phyloP scores from a whole-genome alignment of 2,797 vertebrate species.

The Protosalanx chinensis region DNA sequence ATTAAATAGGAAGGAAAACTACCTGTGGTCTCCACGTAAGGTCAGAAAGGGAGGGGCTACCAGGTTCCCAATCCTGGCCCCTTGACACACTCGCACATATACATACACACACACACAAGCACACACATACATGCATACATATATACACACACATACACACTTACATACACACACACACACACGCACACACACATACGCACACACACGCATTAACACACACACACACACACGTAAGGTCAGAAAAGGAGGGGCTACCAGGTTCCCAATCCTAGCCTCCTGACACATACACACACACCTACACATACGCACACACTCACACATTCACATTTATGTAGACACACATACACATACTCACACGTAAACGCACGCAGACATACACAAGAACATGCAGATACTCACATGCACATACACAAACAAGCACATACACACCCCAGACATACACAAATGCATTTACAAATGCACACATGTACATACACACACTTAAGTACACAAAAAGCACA shows the following conservation, averaged over 20 bases:
- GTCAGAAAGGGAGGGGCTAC: slow-evolving; percentile 10
- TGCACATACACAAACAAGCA: too few relatives aligned
- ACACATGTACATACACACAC: not conserved
- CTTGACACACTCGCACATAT: not conserved
- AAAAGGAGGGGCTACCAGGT: too few relatives aligned
- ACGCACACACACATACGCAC: not conserved
- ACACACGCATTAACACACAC: not conserved
- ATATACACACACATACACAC: not conserved
- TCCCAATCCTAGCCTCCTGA: too few relatives aligned
- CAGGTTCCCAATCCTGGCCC: slow-evolving; percentile 40
- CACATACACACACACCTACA: too few relatives aligned
- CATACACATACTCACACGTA: too few relatives aligned
- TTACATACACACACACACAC: not conserved
- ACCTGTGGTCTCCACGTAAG: slow-evolving; percentile 41
- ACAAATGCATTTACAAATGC: not conserved
- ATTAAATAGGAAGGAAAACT: slow-evolving; percentile 67
- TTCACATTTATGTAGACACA: too few relatives aligned
- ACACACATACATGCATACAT: not conserved
- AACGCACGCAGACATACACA: too few relatives aligned
- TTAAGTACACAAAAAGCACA: not conserved
- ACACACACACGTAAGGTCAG: too few relatives aligned
- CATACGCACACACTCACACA: too few relatives aligned
- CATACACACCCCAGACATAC: too few relatives aligned
- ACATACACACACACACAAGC: not conserved
- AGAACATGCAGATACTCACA: too few relatives aligned